Evolutionary conservation across 2,888 invertebrate species (phyloP).

Genomic region (Syrista parreyssii): DNA sequence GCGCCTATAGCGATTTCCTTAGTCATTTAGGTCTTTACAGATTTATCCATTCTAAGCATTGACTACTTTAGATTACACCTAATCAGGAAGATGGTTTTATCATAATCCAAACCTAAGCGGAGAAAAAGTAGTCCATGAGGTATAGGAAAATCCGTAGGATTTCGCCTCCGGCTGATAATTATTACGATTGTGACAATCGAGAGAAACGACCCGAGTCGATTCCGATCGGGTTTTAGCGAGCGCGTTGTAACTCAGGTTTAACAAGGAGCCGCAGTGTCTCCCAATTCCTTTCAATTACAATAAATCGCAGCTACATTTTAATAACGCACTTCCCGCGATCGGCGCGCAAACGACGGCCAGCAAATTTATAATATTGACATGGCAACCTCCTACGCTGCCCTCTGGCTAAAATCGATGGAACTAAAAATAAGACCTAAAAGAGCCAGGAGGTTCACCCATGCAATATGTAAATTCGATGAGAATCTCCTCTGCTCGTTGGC

Average conservation of each 20-base stretch:
- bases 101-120: too few relatives aligned
- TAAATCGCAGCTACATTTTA: conserved; percentile 34
- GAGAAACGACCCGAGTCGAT: too few relatives aligned
- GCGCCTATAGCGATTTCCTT: too few relatives aligned
- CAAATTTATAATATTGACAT: conserved; percentile 42
- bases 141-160: too few relatives aligned
- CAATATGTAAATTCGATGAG: conserved; percentile 19
- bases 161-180: too few relatives aligned
- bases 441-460: background rate
- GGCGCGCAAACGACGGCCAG: conserved; percentile 29
- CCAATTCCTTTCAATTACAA: conserved; percentile 15
- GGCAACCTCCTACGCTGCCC: conserved; percentile 17
- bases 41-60: too few relatives aligned
- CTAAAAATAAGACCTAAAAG: background rate
- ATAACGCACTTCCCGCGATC: conserved; percentile 28
- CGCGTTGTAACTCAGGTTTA: background rate
- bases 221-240: background rate
- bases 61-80: too few relatives aligned
- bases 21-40: too few relatives aligned
- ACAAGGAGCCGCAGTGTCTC: conserved; percentile 3
- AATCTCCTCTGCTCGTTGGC: conserved; percentile 4
- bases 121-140: too few relatives aligned
- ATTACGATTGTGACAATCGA: too few relatives aligned
- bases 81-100: too few relatives aligned
- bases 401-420: conserved; percentile 3